These are phyloP conservation scores for Xanthia icteritia DNA, from an alignment of 2,888 invertebrate genomes.

Conservation along the genomic window DNA sequence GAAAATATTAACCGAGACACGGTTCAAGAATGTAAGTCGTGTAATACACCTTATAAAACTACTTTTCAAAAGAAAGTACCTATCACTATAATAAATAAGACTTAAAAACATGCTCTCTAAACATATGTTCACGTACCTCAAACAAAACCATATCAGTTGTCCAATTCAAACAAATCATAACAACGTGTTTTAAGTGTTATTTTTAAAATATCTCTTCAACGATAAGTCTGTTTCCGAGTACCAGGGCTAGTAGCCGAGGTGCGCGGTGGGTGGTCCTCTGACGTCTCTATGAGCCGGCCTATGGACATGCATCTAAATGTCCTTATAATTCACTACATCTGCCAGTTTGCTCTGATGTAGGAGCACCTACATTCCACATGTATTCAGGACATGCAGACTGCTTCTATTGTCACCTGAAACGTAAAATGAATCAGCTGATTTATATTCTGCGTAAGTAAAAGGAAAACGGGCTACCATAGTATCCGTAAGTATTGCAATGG, in stretches of 20 bases:
- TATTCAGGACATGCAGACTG: constrained; percentile 46
- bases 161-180: constrained; percentile 68
- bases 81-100: not conserved
- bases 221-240: constrained; percentile 68
- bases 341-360: constrained; percentile 78
- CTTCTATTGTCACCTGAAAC: constrained; percentile 48
- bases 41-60: not conserved
- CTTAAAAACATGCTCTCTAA: constrained; percentile 12
- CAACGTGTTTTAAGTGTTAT: constrained; percentile 65
- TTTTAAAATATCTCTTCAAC: constrained; percentile 63
- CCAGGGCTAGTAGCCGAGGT: constrained; percentile 65
- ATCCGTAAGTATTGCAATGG: constrained; percentile 13
- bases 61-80: constrained; percentile 8
- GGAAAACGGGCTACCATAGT: constrained; percentile 47
- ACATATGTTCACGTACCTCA: constrained; percentile 16
- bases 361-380: constrained; percentile 63
- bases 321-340: constrained; percentile 88
- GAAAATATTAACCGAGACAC: not conserved
- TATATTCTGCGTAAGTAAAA: constrained; percentile 53
- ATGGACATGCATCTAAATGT: constrained; percentile 86
- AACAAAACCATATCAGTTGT: constrained; percentile 57
- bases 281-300: constrained; percentile 83
- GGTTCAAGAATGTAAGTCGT: not conserved
- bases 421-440: constrained; percentile 49
- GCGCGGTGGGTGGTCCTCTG: constrained; percentile 85